Evolutionary conservation across 2,797 vertebrate species (phyloP), one percentile per base, ranked within the genome.

Genomic region (Streptopelia turtur): DNA sequence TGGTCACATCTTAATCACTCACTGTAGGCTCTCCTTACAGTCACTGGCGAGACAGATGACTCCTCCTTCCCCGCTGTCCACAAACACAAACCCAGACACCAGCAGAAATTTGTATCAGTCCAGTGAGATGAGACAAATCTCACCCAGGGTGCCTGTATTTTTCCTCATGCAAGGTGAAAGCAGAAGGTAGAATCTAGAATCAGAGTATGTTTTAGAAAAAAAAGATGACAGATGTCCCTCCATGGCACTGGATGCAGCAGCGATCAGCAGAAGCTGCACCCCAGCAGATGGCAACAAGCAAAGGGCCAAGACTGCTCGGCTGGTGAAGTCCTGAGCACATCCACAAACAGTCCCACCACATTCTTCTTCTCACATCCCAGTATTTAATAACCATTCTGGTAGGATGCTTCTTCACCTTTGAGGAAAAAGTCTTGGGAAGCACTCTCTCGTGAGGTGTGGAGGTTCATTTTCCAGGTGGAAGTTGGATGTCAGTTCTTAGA

Each of bases 1-100:
- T 92, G 86, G 83, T 87, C 82, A 83, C 53, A 93, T 80, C 79
- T 41, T 28, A 87, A 60, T 85, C 92, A 89, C 50, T 89, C 81
- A 84, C 82, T 80, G 79, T 24, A 74, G 53, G 21, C 53, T 89
- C 47, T 68, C 50, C 70, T 80, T 47, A 59, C 56, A 68, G 68
- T 53, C 84, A 91, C 68, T 2, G 1, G 28, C 39, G 33, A 85
- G 64, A 94, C 89, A 89, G 47, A 83, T 83, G 76, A 94, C 16
- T 95, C 75, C 66, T 14, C 77, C 45, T 57, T 82, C 27, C 35
- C 74, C 59, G 72, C 5, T 66, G 50, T 27, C 79, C 70, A 80
- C 13, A 59, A 68, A 78, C 85, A 75, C 64, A 90, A 55, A 16
- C 9, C 7, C 61, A 77, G 49, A 65, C 64, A 92, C 35, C 52